These are phyloP conservation scores for Cossypha dichroa DNA, from an alignment of 2,797 vertebrate species.

Conservation along the genomic window DNA sequence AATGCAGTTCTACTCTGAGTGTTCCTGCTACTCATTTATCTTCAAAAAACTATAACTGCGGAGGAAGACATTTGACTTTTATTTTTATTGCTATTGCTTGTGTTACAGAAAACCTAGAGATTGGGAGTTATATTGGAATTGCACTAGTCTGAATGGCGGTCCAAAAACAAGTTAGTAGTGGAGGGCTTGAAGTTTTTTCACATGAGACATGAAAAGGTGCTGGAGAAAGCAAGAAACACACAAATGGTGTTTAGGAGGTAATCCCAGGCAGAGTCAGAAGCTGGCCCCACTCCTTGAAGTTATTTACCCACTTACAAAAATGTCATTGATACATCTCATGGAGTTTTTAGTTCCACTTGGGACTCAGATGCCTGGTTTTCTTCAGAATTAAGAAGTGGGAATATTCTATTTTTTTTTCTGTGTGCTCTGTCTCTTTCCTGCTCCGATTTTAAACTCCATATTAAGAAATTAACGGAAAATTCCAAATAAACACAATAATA, in stretches of 20 bases:
- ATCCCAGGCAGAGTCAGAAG: background rate
- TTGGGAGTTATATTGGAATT: background rate
- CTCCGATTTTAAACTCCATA: background rate
- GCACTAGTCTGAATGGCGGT: background rate
- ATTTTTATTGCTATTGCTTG: background rate
- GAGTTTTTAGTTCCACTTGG: background rate
- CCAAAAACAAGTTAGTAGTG: background rate
- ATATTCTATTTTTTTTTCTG: background rate
- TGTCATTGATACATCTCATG: background rate
- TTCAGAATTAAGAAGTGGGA: background rate
- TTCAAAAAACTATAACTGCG: background rate
- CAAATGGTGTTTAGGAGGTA: background rate
- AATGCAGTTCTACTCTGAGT: background rate
- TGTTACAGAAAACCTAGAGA: background rate
- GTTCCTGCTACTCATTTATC: background rate
- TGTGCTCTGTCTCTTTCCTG: background rate
- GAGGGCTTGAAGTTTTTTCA: background rate
- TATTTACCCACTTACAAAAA: background rate
- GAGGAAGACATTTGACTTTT: rapidly evolving
- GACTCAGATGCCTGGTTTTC: background rate
- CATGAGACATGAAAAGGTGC: background rate
- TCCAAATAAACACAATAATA: background rate
- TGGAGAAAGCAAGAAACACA: background rate
- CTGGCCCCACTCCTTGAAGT: background rate
- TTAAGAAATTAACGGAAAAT: background rate